These are phyloP conservation scores for Oreotrochilus melanogaster DNA, from an alignment of 2,113 vertebrate species.

Conservation along the genomic window DNA sequence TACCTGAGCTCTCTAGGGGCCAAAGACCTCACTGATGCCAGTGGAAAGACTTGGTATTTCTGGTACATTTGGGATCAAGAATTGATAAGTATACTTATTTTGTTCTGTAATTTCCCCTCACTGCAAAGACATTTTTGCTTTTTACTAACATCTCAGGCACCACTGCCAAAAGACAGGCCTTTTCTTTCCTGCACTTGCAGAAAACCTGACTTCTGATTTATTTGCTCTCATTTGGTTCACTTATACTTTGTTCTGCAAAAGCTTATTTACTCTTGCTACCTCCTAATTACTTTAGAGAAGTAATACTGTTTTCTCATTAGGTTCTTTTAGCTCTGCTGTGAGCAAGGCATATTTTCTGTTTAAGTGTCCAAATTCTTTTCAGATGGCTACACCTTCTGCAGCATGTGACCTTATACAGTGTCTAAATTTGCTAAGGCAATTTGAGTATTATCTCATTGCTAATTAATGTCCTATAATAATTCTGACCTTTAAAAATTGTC, in stretches of 20 bases:
- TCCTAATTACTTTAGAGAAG: conserved; percentile 31
- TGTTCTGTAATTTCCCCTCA: neutral
- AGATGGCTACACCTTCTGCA: conserved; percentile 15
- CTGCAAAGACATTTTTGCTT: neutral
- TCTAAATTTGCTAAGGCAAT: conserved; percentile 26
- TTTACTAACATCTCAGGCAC: neutral
- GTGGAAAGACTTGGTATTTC: neutral
- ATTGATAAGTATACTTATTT: neutral
- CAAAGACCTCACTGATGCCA: neutral
- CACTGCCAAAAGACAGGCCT: neutral
- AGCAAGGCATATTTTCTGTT: neutral
- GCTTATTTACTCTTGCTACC: conserved; percentile 1
- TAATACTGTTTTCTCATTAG: conserved; percentile 16
- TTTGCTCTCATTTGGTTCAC: neutral
- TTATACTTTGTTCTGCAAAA: neutral
- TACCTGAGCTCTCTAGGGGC: neutral
- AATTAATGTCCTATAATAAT: conserved; percentile 60
- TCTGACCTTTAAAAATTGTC: conserved; percentile 58
- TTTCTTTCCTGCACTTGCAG: neutral
- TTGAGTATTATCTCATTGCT: conserved; percentile 29
- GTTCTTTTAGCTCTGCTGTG: neutral
- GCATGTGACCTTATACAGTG: neutral
- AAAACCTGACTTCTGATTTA: neutral
- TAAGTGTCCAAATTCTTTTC: conserved; percentile 18
- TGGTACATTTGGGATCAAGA: neutral